Evolutionary conservation across 2,113 vertebrate species (phyloP), one percentile per base, ranked within the genome.

Genomic region (Litocranius walleri): DNA sequence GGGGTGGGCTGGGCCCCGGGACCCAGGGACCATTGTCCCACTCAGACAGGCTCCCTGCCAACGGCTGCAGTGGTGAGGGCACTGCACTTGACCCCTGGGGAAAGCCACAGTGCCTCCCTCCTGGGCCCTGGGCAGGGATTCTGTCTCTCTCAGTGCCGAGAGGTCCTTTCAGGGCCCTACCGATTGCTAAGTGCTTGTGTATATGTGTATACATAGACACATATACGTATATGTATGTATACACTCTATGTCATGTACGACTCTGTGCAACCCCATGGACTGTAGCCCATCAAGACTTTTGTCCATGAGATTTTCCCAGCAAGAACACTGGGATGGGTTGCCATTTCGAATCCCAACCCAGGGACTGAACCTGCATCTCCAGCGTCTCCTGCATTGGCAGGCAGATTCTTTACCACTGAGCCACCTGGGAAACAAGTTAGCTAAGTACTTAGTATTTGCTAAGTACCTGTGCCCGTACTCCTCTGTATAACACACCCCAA

Each of bases 211-310:
- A 36, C 17, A 5, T 9, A 64, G 33, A n/a, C 62, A 67, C 62
- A 67, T 21, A 36, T 67, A 19, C 0, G 0, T 36, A 71, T 67
- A 36, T 21, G 64, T 21, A 67, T 1, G 8, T 71, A 21, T 71
- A 71, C n/a, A 36, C n/a, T 71, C 17, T 71, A 36, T 0, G 0
- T 36, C 64, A 36, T 21, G n/a, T 71, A 71, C 0, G 17, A 11
- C 64, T 36, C 64, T 36, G 2, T 36, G n/a, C 64, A 71, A 71
- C 17, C n/a, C 64, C n/a, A 36, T 11, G 64, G n/a, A 71, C 64
- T 36, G 9, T 6, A 21, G 19, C 64, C 64, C 19, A 71, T 9
- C 19, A 74, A 25, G n/a, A 52, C 50, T 54, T 54, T 13, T 40
- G 67, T 71, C 67, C n/a, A 23, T 40, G 67, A 71, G 67, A 40